These are phyloP conservation scores for Morus bassanus DNA, from an alignment of 2,797 vertebrate genomes.

Conservation along the genomic window DNA sequence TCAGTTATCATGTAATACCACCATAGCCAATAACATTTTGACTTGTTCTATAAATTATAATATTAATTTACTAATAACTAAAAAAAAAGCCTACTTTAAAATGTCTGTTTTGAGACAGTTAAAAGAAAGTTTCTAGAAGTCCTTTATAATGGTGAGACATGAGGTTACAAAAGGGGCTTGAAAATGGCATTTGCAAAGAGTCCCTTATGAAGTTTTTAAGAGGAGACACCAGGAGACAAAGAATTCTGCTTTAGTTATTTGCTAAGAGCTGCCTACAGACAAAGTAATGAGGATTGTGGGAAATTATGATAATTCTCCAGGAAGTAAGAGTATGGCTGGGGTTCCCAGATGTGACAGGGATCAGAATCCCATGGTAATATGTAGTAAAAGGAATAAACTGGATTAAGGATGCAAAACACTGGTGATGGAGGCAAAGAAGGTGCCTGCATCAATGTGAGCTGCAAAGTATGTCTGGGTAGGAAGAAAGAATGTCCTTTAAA, in stretches of 20 bases:
- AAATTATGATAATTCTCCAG: not conserved
- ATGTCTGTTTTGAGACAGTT: not conserved
- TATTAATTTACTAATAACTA: not conserved
- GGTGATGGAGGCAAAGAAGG: not conserved
- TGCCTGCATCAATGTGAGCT: not conserved
- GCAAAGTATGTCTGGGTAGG: not conserved
- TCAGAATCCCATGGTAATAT: not conserved
- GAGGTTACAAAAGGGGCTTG: not conserved
- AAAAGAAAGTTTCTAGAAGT: not conserved
- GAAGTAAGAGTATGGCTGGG: not conserved
- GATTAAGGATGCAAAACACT: not conserved
- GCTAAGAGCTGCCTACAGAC: not conserved
- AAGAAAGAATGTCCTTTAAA: not conserved
- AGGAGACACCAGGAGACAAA: not conserved
- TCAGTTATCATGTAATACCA: not conserved
- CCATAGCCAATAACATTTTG: not conserved
- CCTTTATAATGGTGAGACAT: not conserved
- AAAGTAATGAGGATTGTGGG: not conserved
- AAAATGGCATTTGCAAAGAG: not conserved
- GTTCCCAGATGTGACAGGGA: not conserved
- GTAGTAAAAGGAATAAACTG: not conserved
- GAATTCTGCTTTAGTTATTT: not conserved
- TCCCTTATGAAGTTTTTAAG: not conserved
- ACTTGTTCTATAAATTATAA: not conserved
- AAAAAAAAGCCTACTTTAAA: not conserved